These are phyloP conservation scores for Rana temporaria DNA, from an alignment of 2,113 vertebrate species.

Conservation along the genomic window DNA sequence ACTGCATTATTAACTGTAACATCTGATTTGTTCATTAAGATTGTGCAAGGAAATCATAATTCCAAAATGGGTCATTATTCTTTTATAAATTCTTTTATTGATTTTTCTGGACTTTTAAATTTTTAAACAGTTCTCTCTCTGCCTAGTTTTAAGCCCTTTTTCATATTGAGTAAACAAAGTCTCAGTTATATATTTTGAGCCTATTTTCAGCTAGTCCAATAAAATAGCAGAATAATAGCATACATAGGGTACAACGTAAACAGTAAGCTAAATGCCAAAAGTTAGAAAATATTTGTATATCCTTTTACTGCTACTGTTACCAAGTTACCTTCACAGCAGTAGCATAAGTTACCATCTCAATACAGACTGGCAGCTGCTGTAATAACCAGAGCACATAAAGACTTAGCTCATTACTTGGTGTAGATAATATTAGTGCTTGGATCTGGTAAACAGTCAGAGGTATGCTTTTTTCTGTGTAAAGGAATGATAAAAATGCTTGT, in stretches of 20 bases:
- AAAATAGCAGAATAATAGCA: conserved; percentile 1
- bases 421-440: too few species aligned
- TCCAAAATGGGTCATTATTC: conserved; percentile 52
- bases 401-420: too few species aligned
- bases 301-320: not conserved
- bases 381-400: too few species aligned
- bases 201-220: conserved; percentile 29
- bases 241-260: not conserved
- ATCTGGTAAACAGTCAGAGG: too few species aligned
- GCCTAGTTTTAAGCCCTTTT: conserved; percentile 33
- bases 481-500: too few species aligned
- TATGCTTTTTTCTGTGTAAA: too few species aligned
- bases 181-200: conserved; percentile 33
- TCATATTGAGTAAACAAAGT: conserved; percentile 15
- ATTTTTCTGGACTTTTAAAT: conserved; percentile 49
- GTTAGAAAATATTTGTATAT: not conserved
- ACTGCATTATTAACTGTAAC: conserved; percentile 58
- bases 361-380: too few species aligned
- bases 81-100: conserved; percentile 56
- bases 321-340: not conserved
- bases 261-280: not conserved
- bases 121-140: conserved; percentile 48
- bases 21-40: conserved; percentile 53
- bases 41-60: conserved; percentile 50
- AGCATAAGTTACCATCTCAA: not conserved